These are phyloP conservation scores for Gnatocerus cornutus DNA, from an alignment of 2,888 invertebrate species.

Conservation along the genomic window DNA sequence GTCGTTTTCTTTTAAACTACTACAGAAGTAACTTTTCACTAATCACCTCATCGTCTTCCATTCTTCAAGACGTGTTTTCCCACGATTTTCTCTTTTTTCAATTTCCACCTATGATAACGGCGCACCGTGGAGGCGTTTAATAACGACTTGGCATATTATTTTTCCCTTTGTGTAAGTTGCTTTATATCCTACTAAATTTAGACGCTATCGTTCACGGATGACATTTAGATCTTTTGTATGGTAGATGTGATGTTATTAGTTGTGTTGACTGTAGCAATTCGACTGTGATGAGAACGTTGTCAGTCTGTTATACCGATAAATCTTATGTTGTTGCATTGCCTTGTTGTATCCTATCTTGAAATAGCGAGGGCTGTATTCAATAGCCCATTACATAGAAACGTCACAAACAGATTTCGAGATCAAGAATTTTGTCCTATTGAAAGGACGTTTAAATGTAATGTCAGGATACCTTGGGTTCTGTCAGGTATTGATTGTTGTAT, in stretches of 20 bases:
- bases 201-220: conserved; percentile 35
- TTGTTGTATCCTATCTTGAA: conserved; percentile 39
- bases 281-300: conserved; percentile 48
- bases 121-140: background rate
- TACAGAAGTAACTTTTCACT: conserved; percentile 23
- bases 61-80: conserved; percentile 15
- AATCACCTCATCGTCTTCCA: conserved; percentile 24
- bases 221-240: conserved; percentile 44
- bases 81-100: conserved; percentile 8
- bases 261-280: conserved; percentile 50
- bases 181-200: conserved; percentile 33
- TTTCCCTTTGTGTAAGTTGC: conserved; percentile 30
- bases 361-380: conserved; percentile 43
- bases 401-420: conserved; percentile 50
- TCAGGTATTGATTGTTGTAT: conserved; percentile 24
- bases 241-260: conserved; percentile 47
- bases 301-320: conserved; percentile 44
- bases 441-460: conserved; percentile 46
- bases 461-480: conserved; percentile 32
- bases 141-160: conserved; percentile 15
- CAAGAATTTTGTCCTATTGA: conserved; percentile 42
- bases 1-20: conserved; percentile 23
- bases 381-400: conserved; percentile 48
- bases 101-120: conserved; percentile 20
- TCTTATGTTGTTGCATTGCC: conserved; percentile 44